Base-by-base conservation (phyloP, 2,888 invertebrate genomes). In the Scaptomyza flava region DNA sequence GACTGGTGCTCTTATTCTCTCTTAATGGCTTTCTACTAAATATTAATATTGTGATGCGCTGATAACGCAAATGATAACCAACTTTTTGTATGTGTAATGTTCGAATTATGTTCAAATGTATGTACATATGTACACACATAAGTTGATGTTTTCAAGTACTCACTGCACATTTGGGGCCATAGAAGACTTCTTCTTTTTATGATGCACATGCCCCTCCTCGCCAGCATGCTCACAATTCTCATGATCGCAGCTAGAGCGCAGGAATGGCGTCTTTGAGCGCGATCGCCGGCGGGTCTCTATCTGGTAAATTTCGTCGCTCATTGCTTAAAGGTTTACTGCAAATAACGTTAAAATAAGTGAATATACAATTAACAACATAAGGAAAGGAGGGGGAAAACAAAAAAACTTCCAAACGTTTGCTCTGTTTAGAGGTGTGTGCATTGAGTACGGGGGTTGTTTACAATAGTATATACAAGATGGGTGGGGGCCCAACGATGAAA, bases 191-290 rank as follows among this genome's bases (percentile, higher is more conserved):
- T 93, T 89, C 64, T 93, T 93, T 59, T 93, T 86, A 46, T 87
- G 88, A 48, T 93, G 93, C 65, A 78, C 68, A 84, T 93, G 93
- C 12, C 91, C 91, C 76, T 94, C 94, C 46, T 93, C 93, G 33
- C 93, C 94, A 46, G 91, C 91, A 71, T 93, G 93, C 27, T 91
- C 89, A 87, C 94, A 94, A 75, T 92, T 92, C 89, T 94, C 94
- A 75, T 92, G 93, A 89, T 94, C 94, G 83, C 94, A 93, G 81
- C 92, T 93, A 60, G 94, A 94, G 73, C 93, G 92, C 79, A 94
- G 90, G 89, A 94, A 94, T 72, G 95, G 95, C 84, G 95, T 95
- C 89, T 94, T 94, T 38, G 95, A 95, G 80, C 95, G 94, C 82
- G 95, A 95, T 92, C 95, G 94, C 91, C 94, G 94, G 91, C 95